Evolutionary conservation across 92 coral and sea anemone species (phyloP).

Genomic region (Plumapathes pennacea): DNA sequence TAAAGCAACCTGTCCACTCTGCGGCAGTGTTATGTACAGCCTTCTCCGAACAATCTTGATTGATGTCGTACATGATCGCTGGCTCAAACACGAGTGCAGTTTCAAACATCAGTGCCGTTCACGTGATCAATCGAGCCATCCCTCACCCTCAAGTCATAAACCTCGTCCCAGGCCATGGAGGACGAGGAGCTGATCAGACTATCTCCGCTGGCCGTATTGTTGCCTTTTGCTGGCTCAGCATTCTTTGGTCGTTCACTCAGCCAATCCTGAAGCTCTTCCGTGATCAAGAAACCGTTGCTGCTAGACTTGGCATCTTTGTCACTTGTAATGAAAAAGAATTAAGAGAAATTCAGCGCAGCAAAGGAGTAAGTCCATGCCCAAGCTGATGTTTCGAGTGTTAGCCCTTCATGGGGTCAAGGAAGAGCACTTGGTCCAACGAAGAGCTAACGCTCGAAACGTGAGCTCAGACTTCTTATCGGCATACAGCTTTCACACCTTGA

Average conservation of each 20-base stretch:
- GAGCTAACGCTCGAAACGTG: too few species aligned
- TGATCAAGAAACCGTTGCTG: conserved; percentile 64
- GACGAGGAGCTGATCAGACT: conserved; percentile 82
- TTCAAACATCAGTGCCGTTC: conserved; percentile 78
- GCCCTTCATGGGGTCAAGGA: too few species aligned
- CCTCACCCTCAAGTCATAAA: conserved; percentile 42
- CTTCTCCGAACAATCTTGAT: too few species aligned
- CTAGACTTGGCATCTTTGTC: conserved; percentile 58
- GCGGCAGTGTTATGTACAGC: too few species aligned
- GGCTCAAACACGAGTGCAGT: too few species aligned
- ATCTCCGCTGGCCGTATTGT: conserved; percentile 61
- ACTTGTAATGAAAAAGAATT: conserved; percentile 31
- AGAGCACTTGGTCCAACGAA: too few species aligned
- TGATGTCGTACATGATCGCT: too few species aligned
- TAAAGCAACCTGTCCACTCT: too few species aligned
- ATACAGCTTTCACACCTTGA: too few species aligned
- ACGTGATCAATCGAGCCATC: conserved; percentile 69
- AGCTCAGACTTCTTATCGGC: too few species aligned
- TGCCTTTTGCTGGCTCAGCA: conserved; percentile 40
- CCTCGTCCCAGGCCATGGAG: conserved; percentile 81
- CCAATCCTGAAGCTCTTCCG: conserved; percentile 90
- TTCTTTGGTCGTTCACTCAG: conserved; percentile 74
- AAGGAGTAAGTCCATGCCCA: too few species aligned
- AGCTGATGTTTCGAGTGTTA: too few species aligned
- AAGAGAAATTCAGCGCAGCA: background rate